Evolutionary conservation across 1,140 invertebrate species (phyloP).

Genomic region (Neodiprion lecontei): DNA sequence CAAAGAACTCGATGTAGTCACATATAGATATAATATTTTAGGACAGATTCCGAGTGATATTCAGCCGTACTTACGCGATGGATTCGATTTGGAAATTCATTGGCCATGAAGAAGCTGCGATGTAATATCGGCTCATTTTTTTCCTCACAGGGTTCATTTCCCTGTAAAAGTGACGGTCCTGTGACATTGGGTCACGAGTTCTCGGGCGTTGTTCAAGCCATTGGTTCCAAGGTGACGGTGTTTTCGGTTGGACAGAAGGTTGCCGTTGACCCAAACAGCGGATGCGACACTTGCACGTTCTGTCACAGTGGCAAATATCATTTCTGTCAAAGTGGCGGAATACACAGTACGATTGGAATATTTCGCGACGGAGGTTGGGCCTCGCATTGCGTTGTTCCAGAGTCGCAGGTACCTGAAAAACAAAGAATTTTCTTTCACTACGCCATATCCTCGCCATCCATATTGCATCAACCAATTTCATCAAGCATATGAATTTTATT

Average conservation of each 20-base stretch:
- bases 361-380: constrained; percentile 73
- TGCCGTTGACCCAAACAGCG: constrained; percentile 71
- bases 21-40: too few relatives aligned
- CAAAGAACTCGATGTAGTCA: too few relatives aligned
- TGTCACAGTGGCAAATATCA: constrained; percentile 70
- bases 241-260: constrained; percentile 72
- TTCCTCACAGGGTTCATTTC: constrained; percentile 67
- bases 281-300: constrained; percentile 67
- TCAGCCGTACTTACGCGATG: too few relatives aligned
- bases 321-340: constrained; percentile 65
- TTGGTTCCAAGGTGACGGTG: constrained; percentile 64
- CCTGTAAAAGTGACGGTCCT: constrained; percentile 62
- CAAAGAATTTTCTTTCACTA: background rate
- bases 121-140: background rate
- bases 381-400: constrained; percentile 66
- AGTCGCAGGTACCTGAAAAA: constrained; percentile 64
- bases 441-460: background rate
- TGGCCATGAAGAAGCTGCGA: too few relatives aligned
- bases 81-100: too few relatives aligned
- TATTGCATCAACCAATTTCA: too few relatives aligned
- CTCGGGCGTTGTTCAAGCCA: constrained; percentile 66
- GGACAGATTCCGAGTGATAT: too few relatives aligned
- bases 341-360: constrained; percentile 72
- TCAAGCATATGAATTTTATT: too few relatives aligned
- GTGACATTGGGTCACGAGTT: constrained; percentile 76